Percentiles rank a stretch among this genome's conserved stretches.
Conservation (phyloP, 2,113 vertebrate genomes). For the Dasyurus viverrinus region DNA sequence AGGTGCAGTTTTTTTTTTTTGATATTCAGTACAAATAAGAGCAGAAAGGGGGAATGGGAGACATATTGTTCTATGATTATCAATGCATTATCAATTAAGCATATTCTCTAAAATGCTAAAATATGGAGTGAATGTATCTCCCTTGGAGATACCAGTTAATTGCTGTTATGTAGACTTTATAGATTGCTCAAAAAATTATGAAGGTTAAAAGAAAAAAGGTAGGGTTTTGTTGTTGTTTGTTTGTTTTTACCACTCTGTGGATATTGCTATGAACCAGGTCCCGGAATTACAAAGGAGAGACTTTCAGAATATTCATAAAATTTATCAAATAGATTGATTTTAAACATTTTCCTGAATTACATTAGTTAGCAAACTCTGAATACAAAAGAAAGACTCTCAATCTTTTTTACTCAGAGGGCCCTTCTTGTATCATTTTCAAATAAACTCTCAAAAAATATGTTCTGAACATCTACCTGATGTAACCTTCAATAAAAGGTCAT, state of each 20-base stretch:
- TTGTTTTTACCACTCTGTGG: too few species aligned
- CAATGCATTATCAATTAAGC: background rate
- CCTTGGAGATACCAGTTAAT: background rate
- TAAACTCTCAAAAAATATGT: background rate
- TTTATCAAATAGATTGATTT: background rate
- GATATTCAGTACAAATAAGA: background rate
- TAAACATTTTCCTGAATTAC: background rate
- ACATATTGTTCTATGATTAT: background rate
- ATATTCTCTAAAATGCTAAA: background rate
- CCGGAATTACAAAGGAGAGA: background rate
- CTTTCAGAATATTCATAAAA: background rate
- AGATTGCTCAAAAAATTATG: background rate
- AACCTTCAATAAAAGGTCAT: background rate
- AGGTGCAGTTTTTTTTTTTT: background rate
- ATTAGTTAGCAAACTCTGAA: background rate
- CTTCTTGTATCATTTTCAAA: background rate
- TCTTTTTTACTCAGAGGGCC: background rate
- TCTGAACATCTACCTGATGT: background rate
- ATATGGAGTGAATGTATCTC: background rate
- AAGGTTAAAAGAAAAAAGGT: background rate
- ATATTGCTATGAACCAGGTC: background rate
- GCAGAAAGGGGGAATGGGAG: background rate
- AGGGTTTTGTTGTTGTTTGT: background rate
- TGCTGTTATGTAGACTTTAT: background rate
- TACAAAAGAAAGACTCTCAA: background rate